These are phyloP conservation scores for Chloebia gouldiae DNA, from an alignment of 2,113 vertebrate species.

Conservation along the genomic window DNA sequence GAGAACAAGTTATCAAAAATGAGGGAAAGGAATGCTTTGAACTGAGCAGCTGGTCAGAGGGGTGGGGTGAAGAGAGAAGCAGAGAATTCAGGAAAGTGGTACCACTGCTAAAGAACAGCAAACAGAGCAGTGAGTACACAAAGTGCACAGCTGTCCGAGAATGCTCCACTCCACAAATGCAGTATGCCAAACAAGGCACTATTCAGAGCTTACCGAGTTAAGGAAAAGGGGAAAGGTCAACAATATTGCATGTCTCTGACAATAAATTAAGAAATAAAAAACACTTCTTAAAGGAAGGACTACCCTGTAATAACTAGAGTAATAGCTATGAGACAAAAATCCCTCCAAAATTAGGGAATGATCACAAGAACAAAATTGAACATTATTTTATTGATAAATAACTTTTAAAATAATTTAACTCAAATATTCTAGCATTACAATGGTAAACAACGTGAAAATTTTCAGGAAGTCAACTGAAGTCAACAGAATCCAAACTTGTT, in stretches of 20 bases:
- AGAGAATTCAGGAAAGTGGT: not conserved
- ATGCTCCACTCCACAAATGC: not conserved
- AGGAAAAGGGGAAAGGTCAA: not conserved
- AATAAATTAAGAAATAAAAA: not conserved
- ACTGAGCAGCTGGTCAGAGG: not conserved
- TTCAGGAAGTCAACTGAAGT: slow-evolving; percentile 70
- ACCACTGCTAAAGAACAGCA: not conserved
- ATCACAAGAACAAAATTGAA: not conserved
- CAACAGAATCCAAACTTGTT: slow-evolving; percentile 69
- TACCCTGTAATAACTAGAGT: not conserved
- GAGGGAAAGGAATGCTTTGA: not conserved
- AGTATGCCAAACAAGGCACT: not conserved
- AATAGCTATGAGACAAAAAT: not conserved
- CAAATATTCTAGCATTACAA: slow-evolving; percentile 66
- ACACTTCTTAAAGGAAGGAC: not conserved
- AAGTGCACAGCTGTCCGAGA: not conserved
- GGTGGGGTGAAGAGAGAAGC: not conserved
- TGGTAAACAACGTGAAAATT: slow-evolving; percentile 74
- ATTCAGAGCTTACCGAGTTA: not conserved
- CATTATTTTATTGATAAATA: slow-evolving; percentile 72
- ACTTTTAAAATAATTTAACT: slow-evolving; percentile 42
- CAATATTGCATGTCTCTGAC: not conserved
- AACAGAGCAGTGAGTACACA: not conserved
- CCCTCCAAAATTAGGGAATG: not conserved
- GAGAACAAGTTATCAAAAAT: not conserved